Base-by-base conservation (phyloP, 2,888 invertebrate genomes). In the Megalurothrips usitatus region DNA sequence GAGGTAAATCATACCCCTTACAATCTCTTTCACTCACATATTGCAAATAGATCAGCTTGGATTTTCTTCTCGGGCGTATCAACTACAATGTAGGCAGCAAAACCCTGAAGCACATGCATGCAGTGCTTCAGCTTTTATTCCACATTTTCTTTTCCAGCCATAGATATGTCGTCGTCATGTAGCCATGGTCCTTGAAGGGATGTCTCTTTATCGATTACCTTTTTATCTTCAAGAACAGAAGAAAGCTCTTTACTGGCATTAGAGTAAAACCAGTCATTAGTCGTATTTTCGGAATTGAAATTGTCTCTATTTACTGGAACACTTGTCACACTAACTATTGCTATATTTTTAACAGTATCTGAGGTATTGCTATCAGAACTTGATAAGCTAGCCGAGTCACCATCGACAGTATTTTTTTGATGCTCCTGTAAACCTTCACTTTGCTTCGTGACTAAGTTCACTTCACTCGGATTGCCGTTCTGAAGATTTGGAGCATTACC, bases 271-370 rank as follows among this genome's bases (percentile, higher is more conserved):
- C 68, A 75, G 23, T 75, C 68, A 26, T 6, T 14, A 6, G 19
- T 17, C 17, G 14, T 58, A 17, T 75, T 75, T 11, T 9, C 26
- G 4, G 23, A 8, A 26, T 75, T 26, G 12, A 26, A 75, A 26
- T 26, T 75, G 26, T 75, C 68, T 12, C 26, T 75, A 26, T 75
- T 75, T 9, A 75, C 26, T 23, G 23, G 26, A 26, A 75, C 26
- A 26, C 68, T 26, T 3, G 68, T 75, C 0, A 75, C 68, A 75
- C 26, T 75, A 12, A 75, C 68, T 6, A 75, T 26, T 26, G 68
- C 68, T 75, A 75, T 75, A 75, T 75, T 75, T 75, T 75, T 75
- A 75, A 75, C 68, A 75, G 68, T 12, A 26, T 75, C 68, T 26
- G 68, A 11, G 12, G 12, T 26, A 26, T 75, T 75, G 4, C 26